These are phyloP conservation scores for Trichopoda pennipes DNA, from an alignment of 2,888 invertebrate species.

Conservation along the genomic window DNA sequence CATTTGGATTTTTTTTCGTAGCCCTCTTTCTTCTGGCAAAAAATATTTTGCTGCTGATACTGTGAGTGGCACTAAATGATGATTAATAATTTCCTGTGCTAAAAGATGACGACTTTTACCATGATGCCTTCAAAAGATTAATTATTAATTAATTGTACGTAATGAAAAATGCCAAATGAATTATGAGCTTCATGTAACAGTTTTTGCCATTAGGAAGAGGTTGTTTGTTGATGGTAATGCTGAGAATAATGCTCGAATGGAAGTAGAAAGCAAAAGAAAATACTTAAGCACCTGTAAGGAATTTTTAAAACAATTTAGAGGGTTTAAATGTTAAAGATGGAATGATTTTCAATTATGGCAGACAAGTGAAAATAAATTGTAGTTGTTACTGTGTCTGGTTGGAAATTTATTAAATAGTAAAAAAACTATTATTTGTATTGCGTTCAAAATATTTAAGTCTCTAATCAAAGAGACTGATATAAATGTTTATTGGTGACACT, in stretches of 20 bases:
- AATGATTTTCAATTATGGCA: constrained; percentile 10
- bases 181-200: constrained; percentile 45
- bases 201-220: constrained; percentile 11
- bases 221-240: too few species aligned
- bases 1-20: constrained; percentile 21
- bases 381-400: constrained; percentile 16
- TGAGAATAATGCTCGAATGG: neutral
- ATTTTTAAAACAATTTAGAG: constrained; percentile 51
- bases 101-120: constrained; percentile 41
- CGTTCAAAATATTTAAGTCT: neutral
- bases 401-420: neutral
- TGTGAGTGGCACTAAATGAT: constrained; percentile 6
- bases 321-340: neutral
- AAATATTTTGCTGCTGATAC: neutral
- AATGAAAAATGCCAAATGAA: constrained; percentile 65
- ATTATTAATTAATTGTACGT: constrained; percentile 68
- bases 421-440: neutral
- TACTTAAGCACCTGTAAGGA: constrained; percentile 55
- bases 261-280: neutral
- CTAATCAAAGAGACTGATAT: neutral
- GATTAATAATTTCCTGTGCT: constrained; percentile 38
- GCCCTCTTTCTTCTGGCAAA: neutral
- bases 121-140: constrained; percentile 51
- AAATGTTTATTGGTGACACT: too few species aligned
- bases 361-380: constrained; percentile 20